These are phyloP conservation scores for Ammodytes marinus DNA, from an alignment of 2,113 vertebrate species.

Conservation along the genomic window DNA sequence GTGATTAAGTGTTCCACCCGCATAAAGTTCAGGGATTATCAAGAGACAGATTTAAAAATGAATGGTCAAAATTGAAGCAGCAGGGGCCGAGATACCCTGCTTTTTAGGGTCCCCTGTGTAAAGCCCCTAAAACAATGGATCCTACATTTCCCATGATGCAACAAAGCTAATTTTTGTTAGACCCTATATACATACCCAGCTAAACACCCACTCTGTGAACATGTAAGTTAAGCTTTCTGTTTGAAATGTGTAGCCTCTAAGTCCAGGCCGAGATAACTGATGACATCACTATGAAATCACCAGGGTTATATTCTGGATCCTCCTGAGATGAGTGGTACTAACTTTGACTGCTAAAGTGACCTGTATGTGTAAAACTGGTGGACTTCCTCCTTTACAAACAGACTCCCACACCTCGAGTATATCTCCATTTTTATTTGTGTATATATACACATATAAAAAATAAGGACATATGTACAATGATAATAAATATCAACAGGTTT, in stretches of 20 bases:
- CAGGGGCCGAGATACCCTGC: background rate
- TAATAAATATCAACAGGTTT: conserved; percentile 90
- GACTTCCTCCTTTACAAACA: conserved; percentile 13
- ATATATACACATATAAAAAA: conserved; percentile 90
- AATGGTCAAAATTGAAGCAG: background rate
- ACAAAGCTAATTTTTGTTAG: background rate
- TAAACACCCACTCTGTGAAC: background rate
- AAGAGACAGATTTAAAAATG: background rate
- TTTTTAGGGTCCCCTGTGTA: background rate
- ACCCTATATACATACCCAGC: too few relatives aligned
- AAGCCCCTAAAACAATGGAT: conserved; percentile 1
- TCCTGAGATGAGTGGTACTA: background rate
- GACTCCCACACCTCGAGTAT: conserved; percentile 56
- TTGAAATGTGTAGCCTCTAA: background rate
- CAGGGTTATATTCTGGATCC: background rate
- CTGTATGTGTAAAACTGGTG: background rate
- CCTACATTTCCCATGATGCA: conserved; percentile 14
- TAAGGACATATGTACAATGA: conserved; percentile 89
- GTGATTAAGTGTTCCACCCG: background rate
- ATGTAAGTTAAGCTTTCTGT: too few relatives aligned
- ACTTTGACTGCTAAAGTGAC: background rate
- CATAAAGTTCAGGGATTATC: too few relatives aligned
- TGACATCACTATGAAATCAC: conserved; percentile 20
- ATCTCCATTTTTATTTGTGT: conserved; percentile 88
- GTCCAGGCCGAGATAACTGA: background rate